Percentiles rank a stretch among this genome's conserved stretches.
Evolutionary conservation across 2,797 vertebrate genomes (phyloP).

Genomic region (Acipenser oxyrinchus): DNA sequence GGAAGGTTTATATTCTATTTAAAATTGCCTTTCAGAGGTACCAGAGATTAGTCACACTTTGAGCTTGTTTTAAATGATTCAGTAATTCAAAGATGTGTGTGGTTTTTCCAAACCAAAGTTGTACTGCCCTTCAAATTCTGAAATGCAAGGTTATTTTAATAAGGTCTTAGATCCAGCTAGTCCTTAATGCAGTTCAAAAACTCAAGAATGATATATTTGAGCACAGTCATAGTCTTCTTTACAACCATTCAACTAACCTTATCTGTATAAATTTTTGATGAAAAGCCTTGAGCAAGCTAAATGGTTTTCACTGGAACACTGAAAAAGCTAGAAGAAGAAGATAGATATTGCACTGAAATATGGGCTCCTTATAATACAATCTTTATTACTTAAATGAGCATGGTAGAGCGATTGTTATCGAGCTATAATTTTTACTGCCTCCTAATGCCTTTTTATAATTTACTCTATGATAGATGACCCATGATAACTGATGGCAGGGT

Average conservation of each 20-base stretch:
- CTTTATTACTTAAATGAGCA: conserved; percentile 42
- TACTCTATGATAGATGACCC: conserved; percentile 40
- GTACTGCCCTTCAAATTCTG: too few species aligned
- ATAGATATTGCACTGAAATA: conserved; percentile 31
- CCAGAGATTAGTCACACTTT: too few species aligned
- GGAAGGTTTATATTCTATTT: too few species aligned
- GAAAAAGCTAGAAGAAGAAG: conserved; percentile 18
- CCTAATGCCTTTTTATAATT: conserved; percentile 34
- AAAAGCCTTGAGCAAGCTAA: conserved; percentile 30
- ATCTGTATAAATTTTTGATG: conserved; percentile 35
- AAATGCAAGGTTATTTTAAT: too few species aligned
- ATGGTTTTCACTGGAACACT: conserved; percentile 29
- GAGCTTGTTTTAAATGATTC: too few species aligned
- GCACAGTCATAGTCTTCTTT: conserved; percentile 2
- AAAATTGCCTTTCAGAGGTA: too few species aligned
- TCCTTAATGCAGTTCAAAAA: not conserved
- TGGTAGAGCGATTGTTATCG: conserved; percentile 46
- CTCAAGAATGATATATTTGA: not conserved
- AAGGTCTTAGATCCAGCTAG: too few species aligned
- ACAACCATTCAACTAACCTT: conserved; percentile 29
- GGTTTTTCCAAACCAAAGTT: too few species aligned
- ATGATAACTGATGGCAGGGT: conserved; percentile 33
- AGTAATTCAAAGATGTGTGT: too few species aligned
- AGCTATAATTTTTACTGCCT: conserved; percentile 48
- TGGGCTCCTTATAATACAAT: conserved; percentile 45